These are phyloP conservation scores for Notothenia coriiceps DNA, from an alignment of 2,113 vertebrate genomes.

Conservation along the genomic window DNA sequence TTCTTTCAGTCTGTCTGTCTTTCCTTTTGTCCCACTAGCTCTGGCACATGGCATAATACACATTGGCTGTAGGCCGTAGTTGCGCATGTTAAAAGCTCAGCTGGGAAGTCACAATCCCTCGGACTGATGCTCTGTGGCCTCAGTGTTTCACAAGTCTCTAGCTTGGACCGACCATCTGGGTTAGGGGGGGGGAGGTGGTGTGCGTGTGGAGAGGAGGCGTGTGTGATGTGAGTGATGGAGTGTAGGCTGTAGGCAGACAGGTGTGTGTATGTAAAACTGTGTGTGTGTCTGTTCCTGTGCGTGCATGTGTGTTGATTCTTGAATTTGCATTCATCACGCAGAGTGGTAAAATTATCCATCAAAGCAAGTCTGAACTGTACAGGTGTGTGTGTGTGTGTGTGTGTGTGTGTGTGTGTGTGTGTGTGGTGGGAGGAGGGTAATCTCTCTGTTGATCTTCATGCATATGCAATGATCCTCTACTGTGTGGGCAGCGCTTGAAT, in stretches of 20 bases:
- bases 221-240: constrained; percentile 18
- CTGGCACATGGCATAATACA: constrained; percentile 59
- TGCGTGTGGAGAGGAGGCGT: neutral
- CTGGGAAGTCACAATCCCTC: constrained; percentile 73
- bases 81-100: constrained; percentile 80
- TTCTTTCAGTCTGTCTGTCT: constrained; percentile 36
- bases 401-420: neutral
- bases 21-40: constrained; percentile 38
- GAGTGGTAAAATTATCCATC: constrained; percentile 3
- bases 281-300: constrained; percentile 12
- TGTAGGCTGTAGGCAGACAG: constrained; percentile 28
- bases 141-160: constrained; percentile 65
- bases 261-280: constrained; percentile 9
- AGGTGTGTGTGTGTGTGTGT: neutral
- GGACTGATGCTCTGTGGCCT: constrained; percentile 71
- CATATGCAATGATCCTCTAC: constrained; percentile 38
- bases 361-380: constrained; percentile 9
- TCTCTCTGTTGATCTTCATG: constrained; percentile 30
- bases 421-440: neutral
- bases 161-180: constrained; percentile 65
- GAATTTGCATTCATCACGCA: constrained; percentile 25
- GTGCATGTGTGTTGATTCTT: constrained; percentile 20
- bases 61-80: constrained; percentile 66
- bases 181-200: neutral
- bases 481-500: constrained; percentile 25